phyloP scores from a whole-genome alignment of 1,140 invertebrate species.

The Procambarus virginalis region DNA sequence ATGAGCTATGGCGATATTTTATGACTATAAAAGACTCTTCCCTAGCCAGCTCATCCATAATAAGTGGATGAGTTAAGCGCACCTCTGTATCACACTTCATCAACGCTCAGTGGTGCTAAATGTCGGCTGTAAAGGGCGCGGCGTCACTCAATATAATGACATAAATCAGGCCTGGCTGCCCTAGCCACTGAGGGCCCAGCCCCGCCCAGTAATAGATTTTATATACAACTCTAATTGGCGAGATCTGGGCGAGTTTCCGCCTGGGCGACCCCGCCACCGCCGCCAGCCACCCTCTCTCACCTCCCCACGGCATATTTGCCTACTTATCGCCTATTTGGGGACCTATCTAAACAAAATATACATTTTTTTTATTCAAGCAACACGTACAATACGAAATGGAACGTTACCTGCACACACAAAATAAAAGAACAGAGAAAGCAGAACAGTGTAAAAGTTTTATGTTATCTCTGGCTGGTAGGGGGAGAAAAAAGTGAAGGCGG shows the following conservation, averaged over 20 bases:
- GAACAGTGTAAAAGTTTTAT: too few species aligned
- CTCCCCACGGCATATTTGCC: too few species aligned
- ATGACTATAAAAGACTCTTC: not conserved
- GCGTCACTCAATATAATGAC: constrained; percentile 17
- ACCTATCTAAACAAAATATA: too few species aligned
- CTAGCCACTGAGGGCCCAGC: constrained; percentile 15
- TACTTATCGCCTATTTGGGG: too few species aligned
- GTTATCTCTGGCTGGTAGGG: not conserved
- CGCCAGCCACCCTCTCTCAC: too few species aligned
- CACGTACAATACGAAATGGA: too few species aligned
- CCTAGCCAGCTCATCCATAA: not conserved
- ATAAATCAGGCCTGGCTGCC: not conserved
- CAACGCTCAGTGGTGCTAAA: constrained; percentile 10
- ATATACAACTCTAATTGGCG: constrained; percentile 47
- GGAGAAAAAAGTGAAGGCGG: not conserved
- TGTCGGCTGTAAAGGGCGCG: not conserved
- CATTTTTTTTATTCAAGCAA: too few species aligned
- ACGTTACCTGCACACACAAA: too few species aligned
- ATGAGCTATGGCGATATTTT: too few species aligned
- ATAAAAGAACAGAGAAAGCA: too few species aligned
- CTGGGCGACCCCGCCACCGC: not conserved
- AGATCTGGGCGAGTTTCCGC: constrained; percentile 30
- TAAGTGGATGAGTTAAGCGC: too few species aligned
- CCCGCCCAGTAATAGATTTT: constrained; percentile 51
- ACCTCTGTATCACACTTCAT: not conserved